Evolutionary conservation across 1,140 invertebrate species (phyloP).

Genomic region (Triops longicaudatus): DNA sequence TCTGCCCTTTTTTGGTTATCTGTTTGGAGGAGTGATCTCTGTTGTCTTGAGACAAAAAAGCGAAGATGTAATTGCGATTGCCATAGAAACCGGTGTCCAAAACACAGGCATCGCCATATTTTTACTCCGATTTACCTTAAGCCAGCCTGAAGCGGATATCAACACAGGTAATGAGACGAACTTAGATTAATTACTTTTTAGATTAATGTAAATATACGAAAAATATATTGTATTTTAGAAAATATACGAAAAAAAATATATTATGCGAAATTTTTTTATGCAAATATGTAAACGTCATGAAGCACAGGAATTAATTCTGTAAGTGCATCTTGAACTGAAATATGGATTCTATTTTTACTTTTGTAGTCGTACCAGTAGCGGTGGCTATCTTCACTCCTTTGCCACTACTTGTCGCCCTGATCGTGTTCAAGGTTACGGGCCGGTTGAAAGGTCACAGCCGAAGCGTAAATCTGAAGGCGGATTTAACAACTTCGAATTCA

Average conservation of each 20-base stretch:
- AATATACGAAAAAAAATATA: too few relatives aligned
- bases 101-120: constrained; percentile 90
- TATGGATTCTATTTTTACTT: constrained; percentile 34
- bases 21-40: constrained; percentile 57
- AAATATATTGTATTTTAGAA: too few relatives aligned
- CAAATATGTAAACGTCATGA: too few relatives aligned
- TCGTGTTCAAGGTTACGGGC: background rate
- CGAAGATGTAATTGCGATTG: constrained; percentile 69
- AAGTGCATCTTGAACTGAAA: too few relatives aligned
- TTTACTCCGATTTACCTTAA: constrained; percentile 58
- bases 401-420: constrained; percentile 50
- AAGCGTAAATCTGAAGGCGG: background rate
- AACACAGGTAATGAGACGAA: constrained; percentile 57
- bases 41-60: constrained; percentile 50
- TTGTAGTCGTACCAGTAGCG: constrained; percentile 69
- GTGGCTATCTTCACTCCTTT: constrained; percentile 89
- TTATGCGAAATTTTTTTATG: too few relatives aligned
- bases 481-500: background rate
- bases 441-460: background rate
- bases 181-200: too few relatives aligned
- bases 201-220: background rate
- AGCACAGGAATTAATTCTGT: too few relatives aligned
- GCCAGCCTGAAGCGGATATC: constrained; percentile 64
- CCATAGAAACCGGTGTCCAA: constrained; percentile 88
- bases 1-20: constrained; percentile 80